Evolutionary conservation across 2,797 vertebrate species (phyloP).

Genomic region (Falco columbarius): DNA sequence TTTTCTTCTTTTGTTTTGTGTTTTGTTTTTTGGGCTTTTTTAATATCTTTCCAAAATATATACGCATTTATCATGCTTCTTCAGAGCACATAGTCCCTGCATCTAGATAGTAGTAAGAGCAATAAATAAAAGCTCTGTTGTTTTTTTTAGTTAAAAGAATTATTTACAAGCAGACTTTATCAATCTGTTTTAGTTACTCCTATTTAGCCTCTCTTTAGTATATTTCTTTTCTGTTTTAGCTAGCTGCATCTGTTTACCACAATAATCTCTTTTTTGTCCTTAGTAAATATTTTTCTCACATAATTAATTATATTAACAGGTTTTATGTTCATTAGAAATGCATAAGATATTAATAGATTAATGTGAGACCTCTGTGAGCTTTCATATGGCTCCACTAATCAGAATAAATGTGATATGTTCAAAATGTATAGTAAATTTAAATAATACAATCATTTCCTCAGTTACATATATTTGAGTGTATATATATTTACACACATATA

Average conservation of each 20-base stretch:
- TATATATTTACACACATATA: neutral
- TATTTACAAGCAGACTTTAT: neutral
- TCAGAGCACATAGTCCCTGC: neutral
- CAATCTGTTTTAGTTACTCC: neutral
- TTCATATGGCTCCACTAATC: neutral
- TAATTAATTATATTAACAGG: neutral
- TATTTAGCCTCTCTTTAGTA: neutral
- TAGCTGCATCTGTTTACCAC: neutral
- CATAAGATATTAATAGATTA: neutral
- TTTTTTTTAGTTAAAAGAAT: neutral
- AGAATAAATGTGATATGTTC: neutral
- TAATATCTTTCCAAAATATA: neutral
- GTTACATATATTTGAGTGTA: no score
- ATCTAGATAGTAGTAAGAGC: neutral
- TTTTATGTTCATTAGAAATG: neutral
- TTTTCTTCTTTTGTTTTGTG: rapidly evolving
- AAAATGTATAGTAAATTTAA: neutral
- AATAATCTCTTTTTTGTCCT: neutral
- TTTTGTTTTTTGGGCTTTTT: neutral
- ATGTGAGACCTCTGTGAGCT: neutral
- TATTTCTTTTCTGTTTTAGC: neutral
- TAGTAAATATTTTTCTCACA: neutral
- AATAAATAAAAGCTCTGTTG: neutral
- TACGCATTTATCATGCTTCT: neutral
- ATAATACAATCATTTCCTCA: neutral